phyloP scores from a whole-genome alignment of 64 coral and sea anemone species.

The Pachyseris speciosa region DNA sequence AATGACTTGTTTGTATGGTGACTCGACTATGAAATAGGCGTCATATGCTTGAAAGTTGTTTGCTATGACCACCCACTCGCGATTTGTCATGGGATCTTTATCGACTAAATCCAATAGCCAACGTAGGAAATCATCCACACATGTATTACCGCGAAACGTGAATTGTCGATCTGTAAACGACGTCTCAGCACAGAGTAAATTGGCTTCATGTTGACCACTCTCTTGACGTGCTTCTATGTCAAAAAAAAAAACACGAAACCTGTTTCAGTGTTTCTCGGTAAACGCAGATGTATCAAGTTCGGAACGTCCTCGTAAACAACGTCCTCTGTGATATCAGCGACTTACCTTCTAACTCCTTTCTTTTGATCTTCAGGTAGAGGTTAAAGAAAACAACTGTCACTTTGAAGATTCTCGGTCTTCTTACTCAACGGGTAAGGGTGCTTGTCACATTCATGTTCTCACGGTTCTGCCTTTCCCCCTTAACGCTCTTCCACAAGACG shows the following conservation, averaged over 20 bases:
- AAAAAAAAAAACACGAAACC: background rate
- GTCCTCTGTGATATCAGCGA: too few relatives aligned
- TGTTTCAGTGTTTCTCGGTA: background rate
- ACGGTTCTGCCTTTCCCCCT: too few relatives aligned
- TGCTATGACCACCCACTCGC: background rate
- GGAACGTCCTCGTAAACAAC: too few relatives aligned
- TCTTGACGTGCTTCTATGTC: conserved; percentile 2
- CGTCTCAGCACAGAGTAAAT: background rate
- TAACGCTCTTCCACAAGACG: too few relatives aligned
- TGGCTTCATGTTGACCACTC: background rate
- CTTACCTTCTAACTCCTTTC: too few relatives aligned
- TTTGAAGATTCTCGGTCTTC: background rate
- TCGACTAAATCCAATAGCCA: background rate
- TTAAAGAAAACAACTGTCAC: background rate
- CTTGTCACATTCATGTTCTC: background rate
- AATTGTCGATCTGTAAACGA: background rate
- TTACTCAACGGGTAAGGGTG: background rate
- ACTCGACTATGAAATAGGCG: background rate
- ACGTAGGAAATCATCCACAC: background rate
- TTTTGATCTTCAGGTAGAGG: too few relatives aligned
- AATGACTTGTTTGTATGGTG: background rate
- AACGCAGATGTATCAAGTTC: too few relatives aligned
- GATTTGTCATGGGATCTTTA: background rate
- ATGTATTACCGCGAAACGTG: background rate
- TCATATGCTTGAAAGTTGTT: background rate